Evolutionary conservation across 2,888 invertebrate genomes (phyloP).

Genomic region (Amphipoea lucens): DNA sequence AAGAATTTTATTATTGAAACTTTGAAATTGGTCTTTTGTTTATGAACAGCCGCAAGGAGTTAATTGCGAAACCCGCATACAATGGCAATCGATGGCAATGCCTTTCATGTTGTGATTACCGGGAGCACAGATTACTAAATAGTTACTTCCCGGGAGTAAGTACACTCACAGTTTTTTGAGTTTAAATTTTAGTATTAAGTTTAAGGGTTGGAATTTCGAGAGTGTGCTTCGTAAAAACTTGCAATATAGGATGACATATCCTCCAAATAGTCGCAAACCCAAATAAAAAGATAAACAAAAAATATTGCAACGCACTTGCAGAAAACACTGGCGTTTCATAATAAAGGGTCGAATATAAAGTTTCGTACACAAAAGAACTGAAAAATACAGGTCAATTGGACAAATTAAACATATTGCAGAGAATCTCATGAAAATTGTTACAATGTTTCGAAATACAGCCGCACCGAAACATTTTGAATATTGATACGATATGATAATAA

Average conservation of each 20-base stretch:
- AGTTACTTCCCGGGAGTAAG: no score
- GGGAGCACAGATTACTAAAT: no score
- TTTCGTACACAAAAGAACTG: conserved; percentile 1
- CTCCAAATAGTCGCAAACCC: background rate
- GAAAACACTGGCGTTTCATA: background rate
- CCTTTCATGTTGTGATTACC: background rate
- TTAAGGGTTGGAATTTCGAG: background rate
- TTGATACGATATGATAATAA: conserved; percentile 44
- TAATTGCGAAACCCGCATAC: background rate
- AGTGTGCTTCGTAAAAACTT: background rate
- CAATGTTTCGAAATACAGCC: conserved; percentile 24
- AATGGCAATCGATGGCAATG: background rate
- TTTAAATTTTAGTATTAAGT: background rate
- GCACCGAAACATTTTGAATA: conserved; percentile 19
- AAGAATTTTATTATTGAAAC: background rate
- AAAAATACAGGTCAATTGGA: conserved; percentile 32
- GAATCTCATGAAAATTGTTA: conserved; percentile 30
- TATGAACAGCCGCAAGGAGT: background rate
- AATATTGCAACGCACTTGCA: background rate
- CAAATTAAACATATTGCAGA: conserved; percentile 34
- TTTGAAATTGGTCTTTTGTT: background rate
- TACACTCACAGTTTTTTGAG: background rate
- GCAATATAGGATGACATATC: background rate
- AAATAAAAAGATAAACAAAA: background rate
- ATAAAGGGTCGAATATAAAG: conserved; percentile 22